Percentiles rank a stretch among this genome's conserved stretches.
Evolutionary conservation across 2,888 invertebrate genomes (phyloP).

Genomic region (Platycnemis pennipes): DNA sequence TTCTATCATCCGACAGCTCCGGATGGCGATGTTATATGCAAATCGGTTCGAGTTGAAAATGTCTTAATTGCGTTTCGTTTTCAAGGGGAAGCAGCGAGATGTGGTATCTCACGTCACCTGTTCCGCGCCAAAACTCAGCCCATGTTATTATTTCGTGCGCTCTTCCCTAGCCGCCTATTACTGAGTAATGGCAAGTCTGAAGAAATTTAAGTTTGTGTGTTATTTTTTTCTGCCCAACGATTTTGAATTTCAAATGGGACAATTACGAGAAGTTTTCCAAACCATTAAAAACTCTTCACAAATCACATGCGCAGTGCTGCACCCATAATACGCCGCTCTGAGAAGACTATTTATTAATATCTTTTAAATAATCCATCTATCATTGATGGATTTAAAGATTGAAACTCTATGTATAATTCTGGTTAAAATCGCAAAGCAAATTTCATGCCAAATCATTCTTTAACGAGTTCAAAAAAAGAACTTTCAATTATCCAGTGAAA

Average conservation of each 20-base stretch:
- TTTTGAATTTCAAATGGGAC: no score
- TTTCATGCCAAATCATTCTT: no score
- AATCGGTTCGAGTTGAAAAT: slow-evolving; percentile 63
- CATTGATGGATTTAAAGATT: no score
- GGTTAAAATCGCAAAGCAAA: no score
- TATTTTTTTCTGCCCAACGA: not conserved
- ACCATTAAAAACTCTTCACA: not conserved
- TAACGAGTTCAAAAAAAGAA: no score
- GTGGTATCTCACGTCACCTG: slow-evolving; percentile 57
- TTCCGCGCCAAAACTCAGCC: slow-evolving; percentile 21
- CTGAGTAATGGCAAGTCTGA: not conserved
- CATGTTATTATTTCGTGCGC: not conserved
- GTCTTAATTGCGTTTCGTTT: slow-evolving; percentile 67
- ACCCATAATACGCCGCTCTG: no score
- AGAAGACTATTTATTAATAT: no score
- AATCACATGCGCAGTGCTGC: no score
- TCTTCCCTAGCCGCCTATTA: slow-evolving; percentile 52
- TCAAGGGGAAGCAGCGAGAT: slow-evolving; percentile 45
- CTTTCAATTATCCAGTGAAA: no score
- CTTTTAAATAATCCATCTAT: no score
- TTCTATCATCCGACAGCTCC: slow-evolving; percentile 28
- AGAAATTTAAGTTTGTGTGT: not conserved
- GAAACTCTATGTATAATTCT: no score
- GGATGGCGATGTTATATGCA: slow-evolving; percentile 67
- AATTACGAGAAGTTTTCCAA: not conserved